Evolutionary conservation across 2,888 invertebrate genomes (phyloP).

Genomic region (Notodonta ziczac): DNA sequence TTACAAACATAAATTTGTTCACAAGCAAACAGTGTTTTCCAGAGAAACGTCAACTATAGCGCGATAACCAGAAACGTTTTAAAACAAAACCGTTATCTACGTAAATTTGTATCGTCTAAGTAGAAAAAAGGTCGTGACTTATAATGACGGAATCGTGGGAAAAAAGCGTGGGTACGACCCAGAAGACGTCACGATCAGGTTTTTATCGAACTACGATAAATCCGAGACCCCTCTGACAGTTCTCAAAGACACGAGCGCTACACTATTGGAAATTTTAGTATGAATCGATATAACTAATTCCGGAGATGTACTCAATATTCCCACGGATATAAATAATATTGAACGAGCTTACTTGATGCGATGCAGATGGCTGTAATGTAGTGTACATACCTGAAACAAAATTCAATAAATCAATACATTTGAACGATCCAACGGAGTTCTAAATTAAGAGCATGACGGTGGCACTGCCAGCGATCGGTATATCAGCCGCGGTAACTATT

Average conservation of each 20-base stretch:
- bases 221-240: constrained; percentile 32
- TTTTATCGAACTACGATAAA: constrained; percentile 60
- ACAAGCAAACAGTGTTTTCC: not conserved
- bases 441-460: constrained; percentile 32
- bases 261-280: constrained; percentile 23
- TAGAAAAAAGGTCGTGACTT: constrained; percentile 56
- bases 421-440: constrained; percentile 30
- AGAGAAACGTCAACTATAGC: not conserved
- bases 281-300: constrained; percentile 20
- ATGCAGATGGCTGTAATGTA: constrained; percentile 15
- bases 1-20: not conserved
- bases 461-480: constrained; percentile 19
- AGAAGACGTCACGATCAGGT: constrained; percentile 59
- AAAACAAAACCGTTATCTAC: constrained; percentile 36
- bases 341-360: constrained; percentile 30
- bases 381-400: constrained; percentile 62
- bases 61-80: not conserved
- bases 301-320: constrained; percentile 23
- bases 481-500: constrained; percentile 54
- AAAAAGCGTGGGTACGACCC: constrained; percentile 57
- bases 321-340: constrained; percentile 22
- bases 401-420: constrained; percentile 40
- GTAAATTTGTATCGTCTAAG: constrained; percentile 33
- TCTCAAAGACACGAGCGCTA: constrained; percentile 21
- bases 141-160: constrained; percentile 64